phyloP scores from a whole-genome alignment of 2,113 vertebrate genomes.

The Jacana jacana region DNA sequence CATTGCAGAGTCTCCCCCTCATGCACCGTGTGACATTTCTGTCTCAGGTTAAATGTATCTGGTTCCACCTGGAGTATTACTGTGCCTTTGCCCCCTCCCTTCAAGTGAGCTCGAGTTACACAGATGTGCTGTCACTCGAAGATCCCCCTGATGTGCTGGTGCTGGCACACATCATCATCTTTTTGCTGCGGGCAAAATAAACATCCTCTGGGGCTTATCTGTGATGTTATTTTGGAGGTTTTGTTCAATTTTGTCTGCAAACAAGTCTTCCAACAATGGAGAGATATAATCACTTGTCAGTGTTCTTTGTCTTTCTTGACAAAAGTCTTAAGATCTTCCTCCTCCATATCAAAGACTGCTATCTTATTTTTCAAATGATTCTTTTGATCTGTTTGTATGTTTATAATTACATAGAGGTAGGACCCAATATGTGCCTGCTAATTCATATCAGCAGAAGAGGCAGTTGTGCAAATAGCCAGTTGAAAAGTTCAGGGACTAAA shows the following conservation, averaged over 20 bases:
- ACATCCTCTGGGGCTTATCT: constrained; percentile 41
- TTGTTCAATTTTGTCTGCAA: neutral
- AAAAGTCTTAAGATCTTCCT: neutral
- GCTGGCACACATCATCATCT: constrained; percentile 27
- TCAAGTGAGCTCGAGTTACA: constrained; percentile 38
- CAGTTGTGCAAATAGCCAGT: neutral
- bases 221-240: constrained; percentile 26
- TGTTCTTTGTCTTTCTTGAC: constrained; percentile 16
- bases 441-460: neutral
- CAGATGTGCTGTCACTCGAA: constrained; percentile 38
- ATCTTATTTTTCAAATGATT: neutral
- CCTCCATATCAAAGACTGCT: neutral
- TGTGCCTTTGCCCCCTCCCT: constrained; percentile 24
- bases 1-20: neutral
- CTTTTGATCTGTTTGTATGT: neutral
- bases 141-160: constrained; percentile 14
- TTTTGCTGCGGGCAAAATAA: constrained; percentile 46
- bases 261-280: neutral
- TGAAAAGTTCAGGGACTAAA: neutral
- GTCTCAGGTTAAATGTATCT: constrained; percentile 4
- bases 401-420: neutral
- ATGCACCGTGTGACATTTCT: neutral
- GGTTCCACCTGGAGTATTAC: neutral
- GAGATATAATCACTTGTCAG: neutral
- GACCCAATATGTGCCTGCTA: neutral